Evolutionary conservation across 2,113 vertebrate genomes (phyloP), one percentile per base, ranked within the genome.

Genomic region (Nipponia nippon): DNA sequence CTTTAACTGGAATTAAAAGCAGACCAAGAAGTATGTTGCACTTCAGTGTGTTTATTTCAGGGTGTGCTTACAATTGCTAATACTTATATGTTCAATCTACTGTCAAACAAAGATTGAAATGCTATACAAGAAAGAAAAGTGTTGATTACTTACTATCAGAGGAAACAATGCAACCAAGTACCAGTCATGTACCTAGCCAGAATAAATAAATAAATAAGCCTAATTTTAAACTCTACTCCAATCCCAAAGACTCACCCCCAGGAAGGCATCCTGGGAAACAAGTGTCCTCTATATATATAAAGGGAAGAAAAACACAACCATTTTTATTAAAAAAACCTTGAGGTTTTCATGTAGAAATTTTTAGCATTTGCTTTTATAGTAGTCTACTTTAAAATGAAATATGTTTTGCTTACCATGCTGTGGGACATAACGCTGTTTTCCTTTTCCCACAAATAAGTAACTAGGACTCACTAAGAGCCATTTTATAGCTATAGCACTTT

Each of bases 321-420:
- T 63, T 95, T 92, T 77, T 20, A 86, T 87, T 83, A 30, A 36
- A 53, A 61, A 76, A 69, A 29, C 38, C 61, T 82, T 91, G 73
- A 87, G 23, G 56, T 82, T 96, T 96, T 91, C 47, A 61, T 95
- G 34, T 5, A 82, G 52, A 40, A 94, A 49, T 83, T 82, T 93
- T 89, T 94, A 94, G 76, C 23, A 72, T 85, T 95, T 93, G 47
- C 67, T 92, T 94, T 97, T 72, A 84, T 76, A 84, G 55, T 30
- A 61, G 83, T 84, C 56, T 75, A 27, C 14, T 91, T 2, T 65
- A 91, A 76, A 95, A 91, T 75, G 27, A 90, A 86, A n/a, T 71
- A 47, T 73, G 50, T 81, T 95, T 92, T 90, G 14, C 62, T 80
- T 93, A 18, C 38, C 1, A 0, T 89, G 13, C 40, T 84, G 42